These are phyloP conservation scores for Pelobates cultripes DNA, from an alignment of 2,797 vertebrate genomes.

Conservation along the genomic window DNA sequence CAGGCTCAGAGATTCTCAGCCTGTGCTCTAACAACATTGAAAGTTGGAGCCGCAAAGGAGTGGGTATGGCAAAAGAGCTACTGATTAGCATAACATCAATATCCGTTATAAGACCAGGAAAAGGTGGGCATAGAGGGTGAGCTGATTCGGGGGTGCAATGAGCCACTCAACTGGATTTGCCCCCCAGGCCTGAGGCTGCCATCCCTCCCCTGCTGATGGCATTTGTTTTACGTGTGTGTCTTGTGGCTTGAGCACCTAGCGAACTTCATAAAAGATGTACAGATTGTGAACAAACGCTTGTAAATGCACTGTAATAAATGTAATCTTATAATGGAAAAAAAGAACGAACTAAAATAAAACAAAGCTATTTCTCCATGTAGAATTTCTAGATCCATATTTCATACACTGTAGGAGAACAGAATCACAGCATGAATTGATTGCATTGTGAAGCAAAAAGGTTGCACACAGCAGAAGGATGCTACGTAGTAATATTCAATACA, in stretches of 20 bases:
- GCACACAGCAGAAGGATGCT: conserved; percentile 55
- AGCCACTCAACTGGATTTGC: no score
- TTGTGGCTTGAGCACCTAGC: neutral
- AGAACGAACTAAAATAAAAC: conserved; percentile 23
- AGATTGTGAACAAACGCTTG: conserved; percentile 10
- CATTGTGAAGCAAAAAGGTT: conserved; percentile 55
- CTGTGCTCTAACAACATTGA: no score
- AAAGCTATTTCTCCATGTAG: conserved; percentile 42
- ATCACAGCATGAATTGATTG: conserved; percentile 54
- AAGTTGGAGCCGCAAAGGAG: no score
- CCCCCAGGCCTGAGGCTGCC: no score
- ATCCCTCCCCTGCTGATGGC: no score
- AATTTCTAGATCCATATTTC: conserved; percentile 50
- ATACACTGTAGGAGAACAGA: conserved; percentile 54
- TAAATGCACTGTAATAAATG: conserved; percentile 38
- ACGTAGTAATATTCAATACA: conserved; percentile 54
- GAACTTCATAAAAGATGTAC: conserved; percentile 30
- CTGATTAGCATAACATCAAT: no score
- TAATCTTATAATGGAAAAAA: conserved; percentile 43
- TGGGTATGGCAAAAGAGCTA: no score
- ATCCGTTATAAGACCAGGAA: no score
- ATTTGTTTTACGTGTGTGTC: neutral
- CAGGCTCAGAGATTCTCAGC: no score
- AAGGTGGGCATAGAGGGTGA: no score
- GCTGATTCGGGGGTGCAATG: no score